phyloP scores from a whole-genome alignment of 2,888 invertebrate species.

The Ceraclea dissimilis region DNA sequence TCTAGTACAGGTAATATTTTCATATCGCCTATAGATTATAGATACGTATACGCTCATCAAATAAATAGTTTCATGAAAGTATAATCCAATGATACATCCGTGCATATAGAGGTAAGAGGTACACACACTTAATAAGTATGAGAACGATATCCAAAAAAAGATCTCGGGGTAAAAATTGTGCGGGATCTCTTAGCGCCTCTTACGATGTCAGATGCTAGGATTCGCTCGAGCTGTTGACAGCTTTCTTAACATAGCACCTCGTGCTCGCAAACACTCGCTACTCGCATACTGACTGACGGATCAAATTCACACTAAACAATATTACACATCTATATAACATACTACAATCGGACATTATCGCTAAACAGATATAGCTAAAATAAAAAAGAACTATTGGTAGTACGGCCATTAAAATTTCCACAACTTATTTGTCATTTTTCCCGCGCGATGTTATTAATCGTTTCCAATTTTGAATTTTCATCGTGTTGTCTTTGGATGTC shows the following conservation, averaged over 20 bases:
- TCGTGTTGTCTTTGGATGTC: conserved; percentile 5
- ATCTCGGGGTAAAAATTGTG: conserved; percentile 20
- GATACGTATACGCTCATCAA: no score
- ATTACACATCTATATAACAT: background rate
- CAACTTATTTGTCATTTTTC: conserved; percentile 10
- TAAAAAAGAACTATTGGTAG: background rate
- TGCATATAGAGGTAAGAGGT: no score
- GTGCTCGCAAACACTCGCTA: background rate
- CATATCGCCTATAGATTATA: no score
- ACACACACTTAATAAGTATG: background rate
- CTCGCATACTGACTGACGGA: background rate
- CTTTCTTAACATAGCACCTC: conserved; percentile 18
- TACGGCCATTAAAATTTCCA: background rate
- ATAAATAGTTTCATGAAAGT: no score
- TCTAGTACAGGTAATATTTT: no score
- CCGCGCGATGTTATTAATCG: conserved; percentile 9
- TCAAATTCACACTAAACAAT: background rate
- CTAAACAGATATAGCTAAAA: background rate
- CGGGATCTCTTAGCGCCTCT: conserved; percentile 25
- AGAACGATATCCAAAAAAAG: conserved; percentile 23
- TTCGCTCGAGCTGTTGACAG: conserved; percentile 24
- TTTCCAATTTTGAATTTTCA: conserved; percentile 8
- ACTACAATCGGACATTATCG: background rate
- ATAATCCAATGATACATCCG: no score
- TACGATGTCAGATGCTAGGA: conserved; percentile 22